These are phyloP conservation scores for Spodoptera picta DNA, from an alignment of 2,888 invertebrate species.

Conservation along the genomic window DNA sequence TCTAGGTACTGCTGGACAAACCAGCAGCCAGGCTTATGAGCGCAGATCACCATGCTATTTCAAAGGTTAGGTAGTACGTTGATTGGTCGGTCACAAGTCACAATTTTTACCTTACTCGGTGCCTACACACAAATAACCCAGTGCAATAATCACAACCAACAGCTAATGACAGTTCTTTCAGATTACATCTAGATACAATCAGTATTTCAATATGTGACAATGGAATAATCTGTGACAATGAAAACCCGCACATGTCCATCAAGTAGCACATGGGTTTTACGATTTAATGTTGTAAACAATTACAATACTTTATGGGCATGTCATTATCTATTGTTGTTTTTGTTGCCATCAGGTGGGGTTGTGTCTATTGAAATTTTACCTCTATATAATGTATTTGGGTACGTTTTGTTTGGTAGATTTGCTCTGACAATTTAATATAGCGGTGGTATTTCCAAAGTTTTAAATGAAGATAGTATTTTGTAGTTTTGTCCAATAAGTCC, in stretches of 20 bases:
- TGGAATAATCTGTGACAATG: conserved; percentile 68
- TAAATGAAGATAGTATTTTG: too few species aligned
- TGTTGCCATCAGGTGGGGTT: conserved; percentile 32
- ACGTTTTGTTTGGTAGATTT: too few species aligned
- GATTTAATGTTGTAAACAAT: conserved; percentile 66
- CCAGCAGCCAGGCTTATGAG: too few species aligned
- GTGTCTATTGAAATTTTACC: conserved; percentile 22
- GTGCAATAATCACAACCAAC: conserved; percentile 14
- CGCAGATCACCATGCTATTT: too few species aligned
- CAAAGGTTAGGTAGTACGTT: too few species aligned
- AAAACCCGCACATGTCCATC: conserved; percentile 59
- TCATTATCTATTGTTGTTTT: conserved; percentile 22
- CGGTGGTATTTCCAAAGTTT: too few species aligned
- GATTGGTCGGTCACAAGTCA: background rate
- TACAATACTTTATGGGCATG: conserved; percentile 51
- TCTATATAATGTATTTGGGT: conserved; percentile 1
- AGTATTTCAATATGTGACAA: conserved; percentile 52
- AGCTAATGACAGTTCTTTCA: conserved; percentile 35
- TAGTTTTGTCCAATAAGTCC: too few species aligned
- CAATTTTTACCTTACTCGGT: background rate
- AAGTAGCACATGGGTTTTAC: conserved; percentile 62
- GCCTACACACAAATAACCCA: background rate
- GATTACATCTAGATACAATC: conserved; percentile 49
- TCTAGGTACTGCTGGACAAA: too few species aligned
- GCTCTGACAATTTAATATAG: too few species aligned